A percentile compares a stretch with the other conserved stretches of the same genome.
Conservation (phyloP, 2,888 invertebrate genomes). For the Tinea pellionella region DNA sequence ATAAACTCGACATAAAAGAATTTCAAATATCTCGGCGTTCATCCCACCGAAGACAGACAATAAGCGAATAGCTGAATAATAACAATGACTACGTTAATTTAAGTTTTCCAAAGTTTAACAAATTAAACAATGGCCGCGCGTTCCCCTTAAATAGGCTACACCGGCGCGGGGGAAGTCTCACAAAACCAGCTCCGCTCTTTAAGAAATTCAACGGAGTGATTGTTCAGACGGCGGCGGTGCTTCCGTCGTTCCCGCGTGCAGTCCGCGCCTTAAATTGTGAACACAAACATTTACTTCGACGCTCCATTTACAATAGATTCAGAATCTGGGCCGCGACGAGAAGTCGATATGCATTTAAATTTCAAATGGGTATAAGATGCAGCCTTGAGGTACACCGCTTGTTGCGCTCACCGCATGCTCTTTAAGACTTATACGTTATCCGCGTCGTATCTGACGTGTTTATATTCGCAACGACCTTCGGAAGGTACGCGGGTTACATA, state of each 20-base stretch:
- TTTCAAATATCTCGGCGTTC: not conserved
- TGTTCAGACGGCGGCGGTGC: slow-evolving; percentile 10
- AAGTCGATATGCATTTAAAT: slow-evolving; percentile 30
- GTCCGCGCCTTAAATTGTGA: slow-evolving; percentile 10
- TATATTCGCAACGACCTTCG: slow-evolving; percentile 16
- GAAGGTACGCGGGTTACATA: slow-evolving; percentile 18
- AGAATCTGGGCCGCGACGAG: slow-evolving; percentile 9
- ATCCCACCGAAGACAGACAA: not conserved
- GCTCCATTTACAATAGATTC: slow-evolving; percentile 11
- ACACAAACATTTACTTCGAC: slow-evolving; percentile 12
- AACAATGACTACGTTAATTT: slow-evolving; percentile 5
- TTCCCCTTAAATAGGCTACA: slow-evolving; percentile 9
- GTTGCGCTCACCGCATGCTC: not conserved
- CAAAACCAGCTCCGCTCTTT: slow-evolving; percentile 12
- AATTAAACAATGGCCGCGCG: not conserved
- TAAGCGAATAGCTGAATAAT: not conserved
- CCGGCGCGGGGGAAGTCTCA: slow-evolving; percentile 1
- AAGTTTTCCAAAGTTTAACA: slow-evolving; percentile 3
- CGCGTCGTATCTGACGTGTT: slow-evolving; percentile 12
- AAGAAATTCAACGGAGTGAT: slow-evolving; percentile 14
- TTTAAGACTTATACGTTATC: slow-evolving; percentile 5
- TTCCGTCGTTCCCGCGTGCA: slow-evolving; percentile 1
- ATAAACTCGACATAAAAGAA: not conserved
- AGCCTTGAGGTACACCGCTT: slow-evolving; percentile 31
- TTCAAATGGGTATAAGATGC: slow-evolving; percentile 30